These are phyloP conservation scores for Exephanes ischioxanthus DNA, from an alignment of 2,888 invertebrate genomes.

Conservation along the genomic window DNA sequence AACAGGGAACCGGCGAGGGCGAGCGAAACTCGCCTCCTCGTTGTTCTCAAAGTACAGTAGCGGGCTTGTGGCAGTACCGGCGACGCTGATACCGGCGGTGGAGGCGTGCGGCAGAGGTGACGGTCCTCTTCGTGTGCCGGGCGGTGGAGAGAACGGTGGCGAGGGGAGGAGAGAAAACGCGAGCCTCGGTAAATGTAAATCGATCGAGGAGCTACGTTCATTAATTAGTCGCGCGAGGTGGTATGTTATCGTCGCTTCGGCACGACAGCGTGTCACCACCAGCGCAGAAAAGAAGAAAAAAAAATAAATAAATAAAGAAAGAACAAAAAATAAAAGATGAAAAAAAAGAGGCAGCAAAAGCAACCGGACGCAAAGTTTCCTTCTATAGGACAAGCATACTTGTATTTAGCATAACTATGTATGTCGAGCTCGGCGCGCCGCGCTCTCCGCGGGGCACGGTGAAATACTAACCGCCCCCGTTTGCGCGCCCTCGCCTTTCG, in stretches of 20 bases:
- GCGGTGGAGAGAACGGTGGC: background rate
- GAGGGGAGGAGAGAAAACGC: too few species aligned
- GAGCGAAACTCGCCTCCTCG: conserved; percentile 64
- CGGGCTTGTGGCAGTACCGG: conserved; percentile 8
- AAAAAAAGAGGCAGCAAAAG: conserved; percentile 18
- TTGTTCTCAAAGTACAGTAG: conserved; percentile 61
- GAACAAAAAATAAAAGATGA: conserved; percentile 25
- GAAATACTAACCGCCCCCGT: conserved; percentile 34
- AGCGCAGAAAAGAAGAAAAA: conserved; percentile 5
- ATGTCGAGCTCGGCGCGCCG: background rate
- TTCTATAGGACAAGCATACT: conserved; percentile 10
- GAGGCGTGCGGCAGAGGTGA: conserved; percentile 47
- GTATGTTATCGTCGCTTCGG: conserved; percentile 75
- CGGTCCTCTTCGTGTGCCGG: conserved; percentile 56
- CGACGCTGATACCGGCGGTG: conserved; percentile 64
- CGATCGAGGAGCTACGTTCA: conserved; percentile 82
- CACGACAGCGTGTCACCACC: conserved; percentile 69
- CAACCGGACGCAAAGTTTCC: conserved; percentile 20
- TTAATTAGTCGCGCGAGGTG: conserved; percentile 82
- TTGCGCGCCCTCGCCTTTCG: conserved; percentile 6
- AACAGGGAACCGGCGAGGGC: conserved; percentile 64
- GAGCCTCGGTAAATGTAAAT: conserved; percentile 83
- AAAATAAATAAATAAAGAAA: conserved; percentile 30
- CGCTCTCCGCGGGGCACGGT: conserved; percentile 7
- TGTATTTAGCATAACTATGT: conserved; percentile 6